These are phyloP conservation scores for Tupiocoris notatus DNA, from an alignment of 2,888 invertebrate genomes.

Conservation along the genomic window DNA sequence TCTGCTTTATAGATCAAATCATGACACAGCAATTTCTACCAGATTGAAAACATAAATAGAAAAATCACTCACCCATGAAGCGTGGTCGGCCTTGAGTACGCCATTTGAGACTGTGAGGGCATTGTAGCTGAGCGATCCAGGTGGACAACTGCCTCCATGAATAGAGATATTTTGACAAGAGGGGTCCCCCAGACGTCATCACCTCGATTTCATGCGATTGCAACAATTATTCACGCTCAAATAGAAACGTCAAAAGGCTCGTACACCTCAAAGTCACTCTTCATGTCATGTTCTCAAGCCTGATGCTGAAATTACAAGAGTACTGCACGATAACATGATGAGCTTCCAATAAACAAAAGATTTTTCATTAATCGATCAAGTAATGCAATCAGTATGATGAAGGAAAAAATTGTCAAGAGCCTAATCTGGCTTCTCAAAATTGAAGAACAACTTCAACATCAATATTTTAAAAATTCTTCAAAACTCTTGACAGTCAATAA, in stretches of 20 bases:
- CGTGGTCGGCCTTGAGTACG: conserved; percentile 51
- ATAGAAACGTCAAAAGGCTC: neutral
- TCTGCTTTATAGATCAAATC: no score
- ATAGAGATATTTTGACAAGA: conserved; percentile 15
- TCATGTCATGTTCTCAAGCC: neutral
- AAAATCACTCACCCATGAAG: conserved; percentile 51
- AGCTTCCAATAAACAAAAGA: no score
- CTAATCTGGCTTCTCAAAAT: no score
- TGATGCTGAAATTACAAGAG: neutral
- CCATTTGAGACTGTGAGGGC: conserved; percentile 53
- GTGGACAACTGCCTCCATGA: conserved; percentile 49
- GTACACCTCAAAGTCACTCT: neutral
- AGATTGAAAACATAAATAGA: no score
- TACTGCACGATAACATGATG: no score
- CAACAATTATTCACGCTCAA: neutral
- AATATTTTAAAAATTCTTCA: no score
- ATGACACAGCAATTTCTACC: no score
- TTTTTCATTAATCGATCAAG: neutral
- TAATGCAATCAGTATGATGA: conserved; percentile 6
- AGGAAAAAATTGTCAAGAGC: neutral
- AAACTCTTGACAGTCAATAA: no score
- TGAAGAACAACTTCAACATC: no score
- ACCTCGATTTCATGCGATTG: conserved; percentile 17
- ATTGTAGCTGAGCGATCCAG: conserved; percentile 51
- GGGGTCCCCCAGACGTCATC: conserved; percentile 30